Conservation (phyloP, 2,888 invertebrate species). For the Plebejus melissa region DNA sequence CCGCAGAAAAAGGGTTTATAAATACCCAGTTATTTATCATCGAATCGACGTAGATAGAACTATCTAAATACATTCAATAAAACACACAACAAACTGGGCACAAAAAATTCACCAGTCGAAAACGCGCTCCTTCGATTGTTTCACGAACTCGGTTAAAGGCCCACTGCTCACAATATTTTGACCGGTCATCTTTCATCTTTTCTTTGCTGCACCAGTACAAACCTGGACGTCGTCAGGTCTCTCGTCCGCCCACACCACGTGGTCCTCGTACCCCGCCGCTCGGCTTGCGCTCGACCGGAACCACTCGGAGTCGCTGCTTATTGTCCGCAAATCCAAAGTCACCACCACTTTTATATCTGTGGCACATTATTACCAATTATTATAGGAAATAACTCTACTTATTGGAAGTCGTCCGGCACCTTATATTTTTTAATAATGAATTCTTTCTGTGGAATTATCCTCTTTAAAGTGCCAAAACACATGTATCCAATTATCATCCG, state of each 20-base stretch:
- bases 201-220: background rate
- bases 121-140: background rate
- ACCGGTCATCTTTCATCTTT: too few relatives aligned
- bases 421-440: too few relatives aligned
- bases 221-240: conserved; percentile 47
- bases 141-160: background rate
- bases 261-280: conserved; percentile 82
- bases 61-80: background rate
- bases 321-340: conserved; percentile 67
- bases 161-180: too few relatives aligned
- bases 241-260: conserved; percentile 84
- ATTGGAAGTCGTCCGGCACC: background rate
- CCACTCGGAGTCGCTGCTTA: conserved; percentile 86
- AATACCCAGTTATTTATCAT: background rate
- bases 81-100: too few relatives aligned
- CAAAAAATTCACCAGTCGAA: background rate
- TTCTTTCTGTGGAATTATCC: too few relatives aligned
- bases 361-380: conserved; percentile 15
- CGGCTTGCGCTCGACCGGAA: conserved; percentile 81
- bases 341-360: conserved; percentile 65
- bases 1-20: conserved; percentile 5
- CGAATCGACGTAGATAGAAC: background rate
- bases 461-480: background rate
- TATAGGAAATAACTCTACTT: background rate
- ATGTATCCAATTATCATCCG: background rate